Conservation (phyloP, 2,797 vertebrate genomes). For the Characodon lateralis region DNA sequence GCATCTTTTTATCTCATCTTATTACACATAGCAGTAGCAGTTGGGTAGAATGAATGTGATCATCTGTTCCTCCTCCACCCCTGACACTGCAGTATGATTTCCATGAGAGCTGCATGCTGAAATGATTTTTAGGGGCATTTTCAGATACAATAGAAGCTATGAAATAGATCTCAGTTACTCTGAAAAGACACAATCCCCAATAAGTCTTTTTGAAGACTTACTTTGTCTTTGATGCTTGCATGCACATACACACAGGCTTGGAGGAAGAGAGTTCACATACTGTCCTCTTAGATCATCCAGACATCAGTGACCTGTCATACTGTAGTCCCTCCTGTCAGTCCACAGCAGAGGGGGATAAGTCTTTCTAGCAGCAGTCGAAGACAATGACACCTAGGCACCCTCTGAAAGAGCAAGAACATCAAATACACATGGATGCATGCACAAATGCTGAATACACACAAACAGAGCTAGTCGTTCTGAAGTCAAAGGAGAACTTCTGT, state of each 20-base stretch:
- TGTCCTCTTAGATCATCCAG: conserved; percentile 60
- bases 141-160: conserved; percentile 2
- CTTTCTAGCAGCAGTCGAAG: conserved; percentile 56
- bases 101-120: not conserved
- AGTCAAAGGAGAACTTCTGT: conserved; percentile 44
- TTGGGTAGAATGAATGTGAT: conserved; percentile 7
- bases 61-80: conserved; percentile 13
- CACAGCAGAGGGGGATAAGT: conserved; percentile 51
- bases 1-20: conserved; percentile 17
- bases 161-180: conserved; percentile 12
- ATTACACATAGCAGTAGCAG: conserved; percentile 24
- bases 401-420: conserved; percentile 41
- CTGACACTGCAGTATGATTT: conserved; percentile 11
- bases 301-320: conserved; percentile 71
- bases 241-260: conserved; percentile 5
- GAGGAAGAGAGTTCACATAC: conserved; percentile 30
- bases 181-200: conserved; percentile 19
- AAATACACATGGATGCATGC: conserved; percentile 31
- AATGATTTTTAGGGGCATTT: conserved; percentile 10
- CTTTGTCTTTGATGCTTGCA: conserved; percentile 16
- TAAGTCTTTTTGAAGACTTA: conserved; percentile 24
- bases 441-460: conserved; percentile 41
- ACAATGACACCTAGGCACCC: conserved; percentile 48
- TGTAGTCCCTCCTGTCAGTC: conserved; percentile 57
- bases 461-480: conserved; percentile 41